Conservation (phyloP, 2,888 invertebrate genomes). For the Xanthorhoe designata region DNA sequence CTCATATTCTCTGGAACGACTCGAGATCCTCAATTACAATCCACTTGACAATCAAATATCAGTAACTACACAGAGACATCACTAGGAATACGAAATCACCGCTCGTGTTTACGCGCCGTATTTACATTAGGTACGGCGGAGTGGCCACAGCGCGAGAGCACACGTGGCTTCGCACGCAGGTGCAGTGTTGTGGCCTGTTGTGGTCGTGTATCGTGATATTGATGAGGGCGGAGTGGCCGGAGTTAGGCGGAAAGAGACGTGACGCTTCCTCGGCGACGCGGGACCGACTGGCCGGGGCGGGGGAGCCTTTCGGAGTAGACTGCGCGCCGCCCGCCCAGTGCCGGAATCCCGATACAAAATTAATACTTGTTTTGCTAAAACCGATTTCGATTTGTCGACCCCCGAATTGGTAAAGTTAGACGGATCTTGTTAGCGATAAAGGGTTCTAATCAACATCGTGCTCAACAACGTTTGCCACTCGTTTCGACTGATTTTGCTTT, state of each 20-base stretch:
- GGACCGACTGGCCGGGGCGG: slow-evolving; percentile 75
- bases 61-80: slow-evolving; percentile 63
- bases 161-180: slow-evolving; percentile 46
- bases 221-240: slow-evolving; percentile 55
- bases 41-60: slow-evolving; percentile 63
- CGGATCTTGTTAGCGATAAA: slow-evolving; percentile 83
- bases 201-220: slow-evolving; percentile 57
- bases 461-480: slow-evolving; percentile 52
- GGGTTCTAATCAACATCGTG: slow-evolving; percentile 75
- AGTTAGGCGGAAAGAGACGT: slow-evolving; percentile 56
- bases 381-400: slow-evolving; percentile 84
- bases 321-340: slow-evolving; percentile 72
- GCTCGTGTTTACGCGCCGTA: slow-evolving; percentile 58
- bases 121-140: slow-evolving; percentile 46
- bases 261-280: slow-evolving; percentile 66
- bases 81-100: slow-evolving; percentile 57
- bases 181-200: slow-evolving; percentile 52
- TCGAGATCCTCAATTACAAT: slow-evolving; percentile 62
- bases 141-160: slow-evolving; percentile 44
- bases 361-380: slow-evolving; percentile 85
- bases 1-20: slow-evolving; percentile 48
- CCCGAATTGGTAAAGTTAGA: slow-evolving; percentile 81
- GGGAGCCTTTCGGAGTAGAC: slow-evolving; percentile 59
- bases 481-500: slow-evolving; percentile 46
- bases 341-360: slow-evolving; percentile 80